Evolutionary conservation across 1,140 invertebrate species (phyloP).

Genomic region (Chrysomallon squamiferum): DNA sequence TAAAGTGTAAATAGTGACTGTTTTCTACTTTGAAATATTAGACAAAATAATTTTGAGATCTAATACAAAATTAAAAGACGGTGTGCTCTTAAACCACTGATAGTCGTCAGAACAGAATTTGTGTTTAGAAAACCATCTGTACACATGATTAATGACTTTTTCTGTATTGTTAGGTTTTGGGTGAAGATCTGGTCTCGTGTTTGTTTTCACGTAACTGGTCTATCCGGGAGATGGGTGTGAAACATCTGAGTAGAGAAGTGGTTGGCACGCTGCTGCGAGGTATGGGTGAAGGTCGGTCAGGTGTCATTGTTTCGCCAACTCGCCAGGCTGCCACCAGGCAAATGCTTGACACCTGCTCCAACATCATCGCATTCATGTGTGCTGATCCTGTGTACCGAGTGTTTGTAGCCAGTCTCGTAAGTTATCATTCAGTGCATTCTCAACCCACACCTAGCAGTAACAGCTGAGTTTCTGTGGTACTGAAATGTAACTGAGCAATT

Average conservation of each 20-base stretch:
- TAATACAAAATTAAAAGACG: too few relatives aligned
- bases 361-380: constrained; percentile 62
- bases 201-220: constrained; percentile 65
- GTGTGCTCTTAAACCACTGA: too few relatives aligned
- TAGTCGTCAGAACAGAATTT: too few relatives aligned
- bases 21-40: too few relatives aligned
- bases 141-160: too few relatives aligned
- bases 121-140: too few relatives aligned
- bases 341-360: constrained; percentile 58
- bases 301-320: constrained; percentile 41
- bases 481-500: too few relatives aligned
- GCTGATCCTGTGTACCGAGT: constrained; percentile 66
- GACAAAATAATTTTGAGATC: too few relatives aligned
- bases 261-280: constrained; percentile 44
- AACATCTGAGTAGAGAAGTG: constrained; percentile 58
- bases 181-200: constrained; percentile 61
- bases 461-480: too few relatives aligned
- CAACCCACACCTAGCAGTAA: too few relatives aligned
- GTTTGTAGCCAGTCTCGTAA: constrained; percentile 63
- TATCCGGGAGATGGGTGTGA: constrained; percentile 63
- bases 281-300: constrained; percentile 43
- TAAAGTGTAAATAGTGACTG: too few relatives aligned
- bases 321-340: constrained; percentile 42
- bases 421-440: constrained; percentile 16
- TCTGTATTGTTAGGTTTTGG: constrained; percentile 58